Evolutionary conservation across 1,140 invertebrate species (phyloP), one percentile per base, ranked within the genome.

Genomic region (Drosophila insularis): DNA sequence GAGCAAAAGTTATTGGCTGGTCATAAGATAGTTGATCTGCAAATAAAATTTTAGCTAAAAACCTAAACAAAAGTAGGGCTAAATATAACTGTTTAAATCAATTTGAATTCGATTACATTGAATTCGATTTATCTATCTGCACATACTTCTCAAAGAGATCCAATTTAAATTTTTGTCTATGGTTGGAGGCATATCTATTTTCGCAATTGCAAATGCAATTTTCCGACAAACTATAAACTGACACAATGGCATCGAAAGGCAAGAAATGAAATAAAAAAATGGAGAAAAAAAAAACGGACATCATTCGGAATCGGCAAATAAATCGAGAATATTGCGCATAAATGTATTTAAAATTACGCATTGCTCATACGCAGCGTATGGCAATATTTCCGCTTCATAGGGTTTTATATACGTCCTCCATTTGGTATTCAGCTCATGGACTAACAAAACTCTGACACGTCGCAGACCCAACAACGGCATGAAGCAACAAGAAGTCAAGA

Each of bases 281-380:
- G 31, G 1, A 32, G 2, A 19, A 63, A 37, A 43, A 35, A 13
- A 50, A 10, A 35, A 27, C 13, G 19, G 21, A 39, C 35, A 40
- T 19, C 19, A 61, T n/a, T 31, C 39, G 56, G 43, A 50, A 60
- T 40, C 65, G 63, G 17, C 46, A 60, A 71, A 82, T 82, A 87
- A 87, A 87, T 87, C 69, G 79, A 71, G 75, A 73, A 82, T 86
- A 86, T 79, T 82, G 79, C 79, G 82, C 79, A 87, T 76, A 86
- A 86, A 86, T 86, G 79, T 81, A 74, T 86, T 86, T 87, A 87
- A 87, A 86, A 86, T 86, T 82, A 86, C 82, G 84, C 82, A 89
- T 86, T 86, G 75, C 81, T 86, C 81, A 86, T 86, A 87, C 82
- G 82, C 82, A 79, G 75, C 82, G 82, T 86, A 87, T 86, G 82